These are phyloP conservation scores for Hyppa rectilinea DNA, from an alignment of 2,888 invertebrate genomes.

Conservation along the genomic window DNA sequence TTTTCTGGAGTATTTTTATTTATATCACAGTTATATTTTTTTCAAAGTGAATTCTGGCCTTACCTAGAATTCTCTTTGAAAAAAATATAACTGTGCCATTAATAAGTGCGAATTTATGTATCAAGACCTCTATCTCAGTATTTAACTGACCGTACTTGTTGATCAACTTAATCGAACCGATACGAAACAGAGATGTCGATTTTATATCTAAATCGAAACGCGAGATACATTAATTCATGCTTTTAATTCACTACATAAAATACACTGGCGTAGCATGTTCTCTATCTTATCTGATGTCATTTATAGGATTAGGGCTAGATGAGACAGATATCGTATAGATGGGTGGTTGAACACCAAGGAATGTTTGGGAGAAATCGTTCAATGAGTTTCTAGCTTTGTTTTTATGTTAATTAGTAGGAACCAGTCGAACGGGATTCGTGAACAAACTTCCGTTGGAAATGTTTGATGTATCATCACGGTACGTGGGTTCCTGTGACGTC, in stretches of 20 bases:
- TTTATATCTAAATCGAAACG: constrained; percentile 72
- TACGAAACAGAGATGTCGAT: constrained; percentile 68
- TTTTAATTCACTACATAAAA: constrained; percentile 76
- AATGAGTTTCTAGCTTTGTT: constrained; percentile 88
- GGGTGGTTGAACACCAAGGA: constrained; percentile 84
- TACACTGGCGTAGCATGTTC: constrained; percentile 72
- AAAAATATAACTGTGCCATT: too few species aligned
- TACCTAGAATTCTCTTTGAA: too few species aligned
- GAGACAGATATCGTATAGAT: constrained; percentile 85
- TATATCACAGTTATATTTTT: too few species aligned
- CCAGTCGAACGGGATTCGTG: constrained; percentile 78
- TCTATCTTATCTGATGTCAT: constrained; percentile 88
- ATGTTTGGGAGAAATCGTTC: constrained; percentile 87
- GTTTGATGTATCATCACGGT: constrained; percentile 78
- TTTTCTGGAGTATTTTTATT: too few species aligned
- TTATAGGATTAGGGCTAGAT: constrained; percentile 89
- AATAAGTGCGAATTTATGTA: constrained; percentile 6
- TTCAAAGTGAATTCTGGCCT: too few species aligned
- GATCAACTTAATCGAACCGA: constrained; percentile 67
- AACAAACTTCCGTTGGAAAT: constrained; percentile 85
- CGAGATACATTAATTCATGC: constrained; percentile 72
- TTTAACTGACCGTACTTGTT: constrained; percentile 49
- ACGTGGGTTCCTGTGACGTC: constrained; percentile 73
- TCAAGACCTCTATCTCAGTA: constrained; percentile 9
- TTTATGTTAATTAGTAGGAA: constrained; percentile 87